phyloP scores from a whole-genome alignment of 2,113 vertebrate species.

The Xiphophorus couchianus region DNA sequence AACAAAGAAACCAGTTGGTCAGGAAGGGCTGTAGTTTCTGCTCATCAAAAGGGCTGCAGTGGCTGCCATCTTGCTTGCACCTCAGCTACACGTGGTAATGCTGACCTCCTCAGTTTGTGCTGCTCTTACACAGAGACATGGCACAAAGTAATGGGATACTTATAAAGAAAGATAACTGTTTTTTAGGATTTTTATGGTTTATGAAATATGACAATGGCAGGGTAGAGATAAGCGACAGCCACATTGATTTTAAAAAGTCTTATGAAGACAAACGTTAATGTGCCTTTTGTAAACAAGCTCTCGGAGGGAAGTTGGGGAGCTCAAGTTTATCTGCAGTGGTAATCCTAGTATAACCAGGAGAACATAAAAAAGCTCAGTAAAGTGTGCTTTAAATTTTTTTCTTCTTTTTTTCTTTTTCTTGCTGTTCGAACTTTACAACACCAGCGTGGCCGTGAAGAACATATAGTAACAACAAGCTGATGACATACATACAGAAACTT shows the following conservation, averaged over 20 bases:
- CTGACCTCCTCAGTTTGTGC: slow-evolving; percentile 7
- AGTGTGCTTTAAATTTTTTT: slow-evolving; percentile 68
- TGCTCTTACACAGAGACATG: slow-evolving; percentile 19
- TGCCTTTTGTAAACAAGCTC: slow-evolving; percentile 75
- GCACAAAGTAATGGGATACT: slow-evolving; percentile 8
- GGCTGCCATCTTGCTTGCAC: not conserved
- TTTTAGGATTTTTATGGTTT: slow-evolving; percentile 21
- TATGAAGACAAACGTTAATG: slow-evolving; percentile 51
- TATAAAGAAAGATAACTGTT: slow-evolving; percentile 20
- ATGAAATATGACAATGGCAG: slow-evolving; percentile 45
- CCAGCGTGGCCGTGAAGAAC: slow-evolving; percentile 59
- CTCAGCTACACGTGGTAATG: slow-evolving; percentile 6
- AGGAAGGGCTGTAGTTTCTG: slow-evolving; percentile 21
- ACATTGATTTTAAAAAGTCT: slow-evolving; percentile 43
- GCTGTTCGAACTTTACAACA: slow-evolving; percentile 63
- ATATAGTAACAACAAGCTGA: slow-evolving; percentile 55
- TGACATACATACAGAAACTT: slow-evolving; percentile 58
- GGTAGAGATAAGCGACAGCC: slow-evolving; percentile 46
- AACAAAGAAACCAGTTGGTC: slow-evolving; percentile 60
- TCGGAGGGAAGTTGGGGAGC: slow-evolving; percentile 54
- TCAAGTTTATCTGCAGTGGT: slow-evolving; percentile 41
- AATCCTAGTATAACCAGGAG: slow-evolving; percentile 17
- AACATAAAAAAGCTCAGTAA: slow-evolving; percentile 38
- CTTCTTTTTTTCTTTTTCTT: slow-evolving; percentile 23
- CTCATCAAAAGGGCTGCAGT: not conserved